These are phyloP conservation scores for Pogonophryne albipinna DNA, from an alignment of 2,797 vertebrate species.

Conservation along the genomic window DNA sequence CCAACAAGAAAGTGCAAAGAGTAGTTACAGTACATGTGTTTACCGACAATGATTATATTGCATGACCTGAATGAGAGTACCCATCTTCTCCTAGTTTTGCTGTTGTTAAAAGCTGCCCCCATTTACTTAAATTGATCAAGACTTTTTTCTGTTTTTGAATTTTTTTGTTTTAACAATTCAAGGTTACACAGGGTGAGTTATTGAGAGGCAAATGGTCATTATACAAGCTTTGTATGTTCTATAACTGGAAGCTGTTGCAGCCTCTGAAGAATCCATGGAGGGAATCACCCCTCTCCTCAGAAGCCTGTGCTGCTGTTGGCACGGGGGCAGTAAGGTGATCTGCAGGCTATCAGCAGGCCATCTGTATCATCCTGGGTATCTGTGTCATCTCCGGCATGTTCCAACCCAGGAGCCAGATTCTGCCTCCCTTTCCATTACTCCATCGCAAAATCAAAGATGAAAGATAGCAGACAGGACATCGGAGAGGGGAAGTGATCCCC, in stretches of 20 bases:
- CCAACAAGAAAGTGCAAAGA: no score
- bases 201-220: no score
- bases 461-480: constrained; percentile 47
- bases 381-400: constrained; percentile 81
- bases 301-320: constrained; percentile 60
- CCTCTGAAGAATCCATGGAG: constrained; percentile 53
- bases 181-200: no score
- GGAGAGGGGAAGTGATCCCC: constrained; percentile 38
- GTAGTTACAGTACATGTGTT: no score
- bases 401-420: constrained; percentile 65
- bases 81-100: no score
- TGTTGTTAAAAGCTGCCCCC: no score
- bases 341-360: constrained; percentile 72
- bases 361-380: constrained; percentile 75
- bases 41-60: no score
- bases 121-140: no score
- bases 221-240: constrained; percentile 22
- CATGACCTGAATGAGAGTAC: no score
- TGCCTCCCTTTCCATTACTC: constrained; percentile 69
- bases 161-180: no score
- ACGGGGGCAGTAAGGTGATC: constrained; percentile 74
- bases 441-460: constrained; percentile 71
- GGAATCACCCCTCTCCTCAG: constrained; percentile 58
- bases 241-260: constrained; percentile 41
- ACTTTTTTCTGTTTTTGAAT: no score